Evolutionary conservation across 2,888 invertebrate species (phyloP), one percentile per base, ranked within the genome.

Genomic region (Eristalis arbustorum): DNA sequence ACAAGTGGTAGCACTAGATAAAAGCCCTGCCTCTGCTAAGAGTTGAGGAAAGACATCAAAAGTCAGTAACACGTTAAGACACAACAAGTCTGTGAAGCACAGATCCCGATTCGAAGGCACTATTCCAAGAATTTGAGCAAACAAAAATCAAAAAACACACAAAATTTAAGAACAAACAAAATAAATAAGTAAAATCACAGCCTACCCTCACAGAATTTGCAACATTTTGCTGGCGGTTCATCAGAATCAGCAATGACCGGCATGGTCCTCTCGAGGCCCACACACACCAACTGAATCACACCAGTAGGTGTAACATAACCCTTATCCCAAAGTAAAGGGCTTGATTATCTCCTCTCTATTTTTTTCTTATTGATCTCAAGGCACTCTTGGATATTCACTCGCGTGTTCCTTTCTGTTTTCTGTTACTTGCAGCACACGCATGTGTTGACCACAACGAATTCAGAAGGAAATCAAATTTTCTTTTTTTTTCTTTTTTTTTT

Each of bases 131-230:
- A 37, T 6, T 34, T 5, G 1, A 28, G 4, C 28, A 18, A 1
- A 25, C 13, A 0, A 13, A 74, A 73, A 76, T 59, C 40, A 57
- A 63, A 63, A 10, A 13, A 37, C 37, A 37, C 11, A 37, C 1
- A 1, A 13, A 37, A 64, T 14, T n/a, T 18, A 61, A 31, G 37
- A 37, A 59, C n/a, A n/a, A n/a, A n/a, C n/a, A 64, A 63, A 74
- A 73, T 28, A 82, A 81, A 78, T 66, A 42, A 69, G 74, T 89
- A 89, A 90, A 82, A 89, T 89, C 89, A 90, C 90, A 84, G 80
- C 80, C 91, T 95, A 97, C 97, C 97, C 96, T 97, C 96, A 96
- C 97, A 97, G 94, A 96, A 96, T 95, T 96, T 96, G 96, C 97
- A 97, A 96, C 97, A 96, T 94, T 97, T 97, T 94, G 96, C 96